These are phyloP conservation scores for Sparus aurata DNA, from an alignment of 2,797 vertebrate species.

Conservation along the genomic window DNA sequence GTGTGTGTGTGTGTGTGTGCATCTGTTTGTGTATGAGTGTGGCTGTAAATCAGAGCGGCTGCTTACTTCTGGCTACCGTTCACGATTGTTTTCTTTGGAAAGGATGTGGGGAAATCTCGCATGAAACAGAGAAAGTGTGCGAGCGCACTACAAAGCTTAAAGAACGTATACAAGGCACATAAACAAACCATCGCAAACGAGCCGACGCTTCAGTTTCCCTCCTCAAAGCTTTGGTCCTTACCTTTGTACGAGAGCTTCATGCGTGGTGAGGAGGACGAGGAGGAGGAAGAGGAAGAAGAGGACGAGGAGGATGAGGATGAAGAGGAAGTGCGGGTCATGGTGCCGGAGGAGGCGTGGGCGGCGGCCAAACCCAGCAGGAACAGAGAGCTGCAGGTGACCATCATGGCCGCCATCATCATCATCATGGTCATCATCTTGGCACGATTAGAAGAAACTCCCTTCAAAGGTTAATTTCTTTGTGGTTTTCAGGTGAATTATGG, in stretches of 20 bases:
- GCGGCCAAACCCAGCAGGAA: slow-evolving; percentile 79
- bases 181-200: background rate
- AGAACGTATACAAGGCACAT: background rate
- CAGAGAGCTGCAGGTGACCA: slow-evolving; percentile 79
- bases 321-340: slow-evolving; percentile 36
- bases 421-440: slow-evolving; percentile 81
- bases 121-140: slow-evolving; percentile 28
- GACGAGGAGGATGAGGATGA: slow-evolving; percentile 48
- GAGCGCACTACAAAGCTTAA: background rate
- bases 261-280: slow-evolving; percentile 83
- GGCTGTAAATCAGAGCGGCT: slow-evolving; percentile 53
- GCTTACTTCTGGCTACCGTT: slow-evolving; percentile 61
- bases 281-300: slow-evolving; percentile 49
- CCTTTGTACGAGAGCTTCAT: slow-evolving; percentile 89
- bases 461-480: background rate
- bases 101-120: slow-evolving; percentile 35
- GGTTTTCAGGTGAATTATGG: background rate
- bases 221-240: slow-evolving; percentile 52
- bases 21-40: slow-evolving; percentile 17
- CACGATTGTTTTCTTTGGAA: slow-evolving; percentile 62
- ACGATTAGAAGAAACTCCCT: background rate
- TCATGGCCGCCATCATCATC: slow-evolving; percentile 77
- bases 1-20: background rate
- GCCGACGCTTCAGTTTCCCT: background rate
- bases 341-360: slow-evolving; percentile 69